phyloP scores from a whole-genome alignment of 2,888 invertebrate genomes.

The Pilophorus perplexus region DNA sequence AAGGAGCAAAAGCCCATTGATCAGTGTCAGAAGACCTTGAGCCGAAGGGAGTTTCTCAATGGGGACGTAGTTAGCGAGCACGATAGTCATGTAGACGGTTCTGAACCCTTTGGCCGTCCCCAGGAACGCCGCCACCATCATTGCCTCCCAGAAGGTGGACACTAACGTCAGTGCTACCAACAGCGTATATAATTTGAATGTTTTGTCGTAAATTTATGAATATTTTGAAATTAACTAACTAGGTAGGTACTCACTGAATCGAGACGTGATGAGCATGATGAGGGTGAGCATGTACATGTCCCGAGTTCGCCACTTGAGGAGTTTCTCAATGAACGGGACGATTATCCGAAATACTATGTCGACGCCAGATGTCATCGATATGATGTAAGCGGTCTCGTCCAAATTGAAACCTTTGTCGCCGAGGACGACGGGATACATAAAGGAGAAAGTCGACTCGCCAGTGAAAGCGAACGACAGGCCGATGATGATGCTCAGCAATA shows the following conservation, averaged over 20 bases:
- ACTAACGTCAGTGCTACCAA: conserved; percentile 54
- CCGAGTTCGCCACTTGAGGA: conserved; percentile 61
- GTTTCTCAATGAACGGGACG: conserved; percentile 66
- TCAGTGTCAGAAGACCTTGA: conserved; percentile 67
- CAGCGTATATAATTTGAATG: no score
- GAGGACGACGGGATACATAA: conserved; percentile 65
- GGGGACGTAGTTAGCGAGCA: conserved; percentile 67
- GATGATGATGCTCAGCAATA: conserved; percentile 65
- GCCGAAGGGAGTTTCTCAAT: conserved; percentile 66
- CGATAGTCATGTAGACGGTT: conserved; percentile 66
- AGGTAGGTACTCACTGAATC: conserved; percentile 68
- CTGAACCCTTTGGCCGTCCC: conserved; percentile 68
- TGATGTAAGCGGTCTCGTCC: conserved; percentile 60
- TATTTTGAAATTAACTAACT: no score
- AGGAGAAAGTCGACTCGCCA: conserved; percentile 67
- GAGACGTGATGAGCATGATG: conserved; percentile 59
- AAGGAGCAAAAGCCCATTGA: conserved; percentile 63
- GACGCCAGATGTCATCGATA: conserved; percentile 61
- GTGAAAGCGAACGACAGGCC: conserved; percentile 67
- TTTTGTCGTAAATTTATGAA: no score
- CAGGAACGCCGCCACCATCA: conserved; percentile 58
- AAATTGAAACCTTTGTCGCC: conserved; percentile 61
- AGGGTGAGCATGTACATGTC: conserved; percentile 65
- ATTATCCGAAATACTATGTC: conserved; percentile 55
- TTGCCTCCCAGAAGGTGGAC: conserved; percentile 51